Conservation (phyloP, 2,113 vertebrate genomes). For the Mobula birostris region DNA sequence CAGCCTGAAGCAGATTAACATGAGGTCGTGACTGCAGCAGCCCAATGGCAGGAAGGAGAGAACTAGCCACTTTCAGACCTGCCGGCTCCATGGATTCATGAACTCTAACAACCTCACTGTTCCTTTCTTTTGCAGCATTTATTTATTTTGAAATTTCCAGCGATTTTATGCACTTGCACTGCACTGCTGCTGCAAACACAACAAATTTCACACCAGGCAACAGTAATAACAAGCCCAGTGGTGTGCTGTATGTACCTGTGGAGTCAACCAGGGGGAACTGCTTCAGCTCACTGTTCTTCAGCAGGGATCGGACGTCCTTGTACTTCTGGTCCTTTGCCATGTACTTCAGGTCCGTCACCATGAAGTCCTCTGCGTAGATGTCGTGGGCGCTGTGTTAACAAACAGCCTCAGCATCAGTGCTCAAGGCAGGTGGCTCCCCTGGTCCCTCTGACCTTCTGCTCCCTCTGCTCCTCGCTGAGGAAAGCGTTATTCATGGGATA, state of each 20-base stretch:
- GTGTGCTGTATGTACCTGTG: constrained; percentile 35
- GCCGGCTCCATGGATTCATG: no score
- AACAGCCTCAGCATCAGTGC: background rate
- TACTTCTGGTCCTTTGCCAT: constrained; percentile 40
- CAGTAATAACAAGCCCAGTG: no score
- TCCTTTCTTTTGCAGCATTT: no score
- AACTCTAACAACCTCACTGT: no score
- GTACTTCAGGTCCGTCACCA: constrained; percentile 41
- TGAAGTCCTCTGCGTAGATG: constrained; percentile 42
- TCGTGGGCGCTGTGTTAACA: constrained; percentile 39
- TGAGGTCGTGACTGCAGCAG: no score
- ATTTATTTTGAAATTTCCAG: no score
- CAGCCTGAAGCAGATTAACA: no score
- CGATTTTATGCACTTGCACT: no score
- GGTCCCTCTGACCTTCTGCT: background rate
- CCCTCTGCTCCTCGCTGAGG: background rate
- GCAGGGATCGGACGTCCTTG: constrained; percentile 40
- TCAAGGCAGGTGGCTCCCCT: background rate
- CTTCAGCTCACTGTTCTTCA: constrained; percentile 32
- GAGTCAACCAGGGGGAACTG: constrained; percentile 44
- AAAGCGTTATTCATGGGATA: background rate
- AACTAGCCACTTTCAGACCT: no score
- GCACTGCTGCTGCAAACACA: no score
- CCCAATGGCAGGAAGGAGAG: no score
- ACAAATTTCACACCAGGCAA: no score